phyloP scores from a whole-genome alignment of 2,888 invertebrate species.

The Panzeria rudis region DNA sequence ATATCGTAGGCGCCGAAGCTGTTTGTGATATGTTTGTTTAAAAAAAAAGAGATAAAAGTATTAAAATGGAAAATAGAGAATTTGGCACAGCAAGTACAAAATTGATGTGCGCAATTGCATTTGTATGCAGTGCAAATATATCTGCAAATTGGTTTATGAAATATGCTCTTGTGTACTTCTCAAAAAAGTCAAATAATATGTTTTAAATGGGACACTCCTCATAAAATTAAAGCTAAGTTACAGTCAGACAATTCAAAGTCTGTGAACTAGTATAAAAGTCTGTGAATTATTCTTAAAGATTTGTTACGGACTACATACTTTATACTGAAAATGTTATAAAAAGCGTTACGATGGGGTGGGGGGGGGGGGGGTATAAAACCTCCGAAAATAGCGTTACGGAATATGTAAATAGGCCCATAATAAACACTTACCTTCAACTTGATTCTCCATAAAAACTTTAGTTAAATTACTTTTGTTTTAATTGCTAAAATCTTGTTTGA shows the following conservation, averaged over 20 bases:
- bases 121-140: constrained; percentile 5
- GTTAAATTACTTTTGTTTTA: no score
- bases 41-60: not conserved
- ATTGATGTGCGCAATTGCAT: not conserved
- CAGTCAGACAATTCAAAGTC: not conserved
- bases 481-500: no score
- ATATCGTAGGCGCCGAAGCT: constrained; percentile 69
- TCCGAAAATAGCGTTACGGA: no score
- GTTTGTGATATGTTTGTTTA: not conserved
- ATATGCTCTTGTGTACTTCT: not conserved
- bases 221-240: not conserved
- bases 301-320: no score
- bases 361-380: no score
- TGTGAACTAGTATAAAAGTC: no score
- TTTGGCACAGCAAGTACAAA: not conserved
- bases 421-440: no score
- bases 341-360: no score
- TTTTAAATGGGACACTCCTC: not conserved
- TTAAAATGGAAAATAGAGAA: not conserved
- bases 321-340: no score
- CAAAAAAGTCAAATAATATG: not conserved
- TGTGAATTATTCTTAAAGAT: no score
- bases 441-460: no score
- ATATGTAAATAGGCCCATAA: no score
- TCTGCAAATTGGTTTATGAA: constrained; percentile 18